Percentiles rank a stretch among this genome's conserved stretches.
These are phyloP conservation scores for Stictonetta naevosa DNA, from an alignment of 2,113 vertebrate genomes.

Conservation along the genomic window DNA sequence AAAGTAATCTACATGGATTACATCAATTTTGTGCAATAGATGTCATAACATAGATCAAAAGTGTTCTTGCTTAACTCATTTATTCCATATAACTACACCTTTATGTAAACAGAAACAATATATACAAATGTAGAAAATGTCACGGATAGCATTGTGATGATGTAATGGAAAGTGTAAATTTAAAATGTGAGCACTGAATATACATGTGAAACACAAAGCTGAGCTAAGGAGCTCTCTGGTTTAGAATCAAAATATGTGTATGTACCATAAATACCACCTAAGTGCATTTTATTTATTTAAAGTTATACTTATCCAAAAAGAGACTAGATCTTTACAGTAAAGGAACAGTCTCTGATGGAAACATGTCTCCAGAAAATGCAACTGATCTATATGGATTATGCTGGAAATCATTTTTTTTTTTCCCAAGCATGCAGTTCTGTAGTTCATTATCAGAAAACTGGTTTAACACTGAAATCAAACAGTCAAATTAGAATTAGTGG, in stretches of 20 bases:
- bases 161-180: background rate
- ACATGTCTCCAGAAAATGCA: background rate
- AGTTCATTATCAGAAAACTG: background rate
- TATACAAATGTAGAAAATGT: background rate
- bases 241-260: background rate
- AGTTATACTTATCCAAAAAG: background rate
- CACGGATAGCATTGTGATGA: background rate
- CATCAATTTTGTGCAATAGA: background rate
- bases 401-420: background rate
- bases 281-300: background rate
- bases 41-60: background rate
- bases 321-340: accelerated
- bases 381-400: accelerated
- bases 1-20: background rate
- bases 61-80: background rate
- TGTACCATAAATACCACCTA: accelerated
- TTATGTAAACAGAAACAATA: background rate
- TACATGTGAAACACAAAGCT: background rate
- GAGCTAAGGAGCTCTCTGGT: background rate
- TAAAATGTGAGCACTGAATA: too few species aligned
- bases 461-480: background rate
- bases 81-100: background rate
- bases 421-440: background rate
- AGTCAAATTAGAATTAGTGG: background rate
- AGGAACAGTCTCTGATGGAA: background rate